Evolutionary conservation across 2,888 invertebrate species (phyloP).

Genomic region (Argyresthia goedartella): DNA sequence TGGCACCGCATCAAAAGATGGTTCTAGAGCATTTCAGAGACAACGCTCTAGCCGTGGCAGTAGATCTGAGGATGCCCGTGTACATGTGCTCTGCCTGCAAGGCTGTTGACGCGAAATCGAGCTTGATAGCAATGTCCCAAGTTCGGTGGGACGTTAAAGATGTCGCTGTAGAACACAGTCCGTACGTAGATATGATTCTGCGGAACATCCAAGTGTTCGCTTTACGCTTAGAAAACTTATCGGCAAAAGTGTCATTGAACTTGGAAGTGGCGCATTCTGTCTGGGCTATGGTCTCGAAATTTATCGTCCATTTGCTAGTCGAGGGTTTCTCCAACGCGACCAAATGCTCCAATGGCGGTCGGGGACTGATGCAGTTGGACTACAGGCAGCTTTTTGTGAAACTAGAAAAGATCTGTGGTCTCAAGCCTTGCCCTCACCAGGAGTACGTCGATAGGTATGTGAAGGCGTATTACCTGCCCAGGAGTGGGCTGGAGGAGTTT

Average conservation of each 20-base stretch:
- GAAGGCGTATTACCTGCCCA: constrained; percentile 95
- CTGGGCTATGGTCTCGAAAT: constrained; percentile 91
- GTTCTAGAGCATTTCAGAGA: constrained; percentile 79
- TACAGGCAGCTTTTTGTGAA: constrained; percentile 95
- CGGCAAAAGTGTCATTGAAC: constrained; percentile 78
- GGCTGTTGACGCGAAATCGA: constrained; percentile 81
- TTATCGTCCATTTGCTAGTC: constrained; percentile 88
- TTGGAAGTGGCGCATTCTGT: constrained; percentile 76
- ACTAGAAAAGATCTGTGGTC: constrained; percentile 85
- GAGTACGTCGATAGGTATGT: constrained; percentile 95
- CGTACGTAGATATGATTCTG: constrained; percentile 85
- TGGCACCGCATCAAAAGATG: constrained; percentile 78
- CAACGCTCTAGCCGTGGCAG: constrained; percentile 79
- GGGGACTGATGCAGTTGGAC: constrained; percentile 98
- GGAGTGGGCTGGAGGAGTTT: constrained; percentile 90
- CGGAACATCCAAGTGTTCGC: constrained; percentile 84
- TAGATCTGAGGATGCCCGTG: constrained; percentile 85
- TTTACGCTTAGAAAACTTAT: constrained; percentile 80
- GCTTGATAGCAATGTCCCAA: constrained; percentile 88
- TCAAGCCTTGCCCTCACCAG: constrained; percentile 88
- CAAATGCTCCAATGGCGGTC: constrained; percentile 95
- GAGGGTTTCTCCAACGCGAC: constrained; percentile 94
- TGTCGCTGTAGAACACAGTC: constrained; percentile 94
- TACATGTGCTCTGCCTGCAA: constrained; percentile 89
- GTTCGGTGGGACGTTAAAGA: constrained; percentile 97